Conservation (phyloP, 2,888 invertebrate species). For the Aphodius granarius region DNA sequence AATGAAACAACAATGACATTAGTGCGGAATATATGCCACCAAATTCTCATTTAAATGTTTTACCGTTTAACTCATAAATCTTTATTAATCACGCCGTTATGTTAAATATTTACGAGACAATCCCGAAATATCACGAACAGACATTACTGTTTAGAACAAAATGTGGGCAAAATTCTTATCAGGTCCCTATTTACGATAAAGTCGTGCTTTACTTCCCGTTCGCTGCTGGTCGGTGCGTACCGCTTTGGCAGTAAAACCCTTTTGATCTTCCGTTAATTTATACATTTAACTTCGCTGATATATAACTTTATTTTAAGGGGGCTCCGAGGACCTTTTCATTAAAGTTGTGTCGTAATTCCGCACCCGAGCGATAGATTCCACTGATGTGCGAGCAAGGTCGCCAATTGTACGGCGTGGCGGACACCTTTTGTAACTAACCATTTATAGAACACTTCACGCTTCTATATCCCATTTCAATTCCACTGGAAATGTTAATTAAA, state of each 20-base stretch:
- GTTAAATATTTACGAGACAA: not conserved
- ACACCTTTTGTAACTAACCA: too few relatives aligned
- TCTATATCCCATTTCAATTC: not conserved
- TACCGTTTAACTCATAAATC: not conserved
- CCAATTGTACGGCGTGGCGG: too few relatives aligned
- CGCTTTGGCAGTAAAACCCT: conserved; percentile 7
- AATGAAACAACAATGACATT: too few relatives aligned
- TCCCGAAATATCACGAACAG: not conserved
- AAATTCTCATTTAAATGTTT: too few relatives aligned
- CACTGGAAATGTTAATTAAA: not conserved
- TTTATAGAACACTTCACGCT: too few relatives aligned
- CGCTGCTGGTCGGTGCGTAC: not conserved
- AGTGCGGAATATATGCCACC: too few relatives aligned
- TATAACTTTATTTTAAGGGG: conserved; percentile 4
- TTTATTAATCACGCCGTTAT: not conserved
- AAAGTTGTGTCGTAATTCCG: conserved; percentile 5
- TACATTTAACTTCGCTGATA: conserved; percentile 6
- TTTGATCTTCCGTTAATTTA: conserved; percentile 12
- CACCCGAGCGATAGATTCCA: too few relatives aligned
- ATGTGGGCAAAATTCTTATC: not conserved
- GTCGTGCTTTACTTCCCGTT: not conserved
- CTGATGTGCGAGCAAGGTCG: too few relatives aligned
- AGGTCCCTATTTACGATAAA: not conserved
- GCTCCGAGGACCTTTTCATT: not conserved
- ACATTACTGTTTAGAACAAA: not conserved